phyloP scores from a whole-genome alignment of 1,140 invertebrate species.

The Asobara japonica region DNA sequence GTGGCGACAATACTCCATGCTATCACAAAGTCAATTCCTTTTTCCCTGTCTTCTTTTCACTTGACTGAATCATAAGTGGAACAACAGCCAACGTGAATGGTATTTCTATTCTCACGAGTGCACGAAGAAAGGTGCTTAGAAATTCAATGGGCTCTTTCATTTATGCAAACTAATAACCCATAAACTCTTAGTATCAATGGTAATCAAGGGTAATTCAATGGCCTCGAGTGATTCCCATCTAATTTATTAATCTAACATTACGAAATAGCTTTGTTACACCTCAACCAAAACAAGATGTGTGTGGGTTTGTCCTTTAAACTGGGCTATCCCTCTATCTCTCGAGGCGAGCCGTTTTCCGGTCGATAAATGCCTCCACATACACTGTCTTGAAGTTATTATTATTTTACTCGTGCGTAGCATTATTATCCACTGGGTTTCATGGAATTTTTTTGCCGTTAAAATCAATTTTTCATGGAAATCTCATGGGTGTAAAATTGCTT shows the following conservation, averaged over 20 bases:
- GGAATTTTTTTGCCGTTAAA: too few relatives aligned
- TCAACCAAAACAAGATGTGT: neutral
- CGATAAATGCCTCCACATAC: neutral
- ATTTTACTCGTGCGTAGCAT: neutral
- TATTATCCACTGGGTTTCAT: neutral
- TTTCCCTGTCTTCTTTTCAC: neutral
- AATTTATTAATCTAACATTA: neutral
- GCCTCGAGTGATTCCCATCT: neutral
- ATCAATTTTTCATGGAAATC: neutral
- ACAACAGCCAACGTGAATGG: neutral
- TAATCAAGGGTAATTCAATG: neutral
- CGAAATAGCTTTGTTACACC: neutral
- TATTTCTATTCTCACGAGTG: neutral
- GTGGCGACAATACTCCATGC: neutral
- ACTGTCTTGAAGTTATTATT: neutral
- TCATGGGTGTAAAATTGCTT: neutral
- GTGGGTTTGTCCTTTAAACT: neutral
- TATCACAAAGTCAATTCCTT: too few relatives aligned
- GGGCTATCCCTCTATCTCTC: neutral
- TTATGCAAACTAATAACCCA: neutral
- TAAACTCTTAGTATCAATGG: neutral
- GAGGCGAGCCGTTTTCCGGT: neutral
- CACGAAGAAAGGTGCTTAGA: neutral
- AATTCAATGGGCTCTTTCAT: neutral
- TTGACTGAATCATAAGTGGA: neutral